Evolutionary conservation across 2,888 invertebrate species (phyloP).

Genomic region (Galerucella pusilla): DNA sequence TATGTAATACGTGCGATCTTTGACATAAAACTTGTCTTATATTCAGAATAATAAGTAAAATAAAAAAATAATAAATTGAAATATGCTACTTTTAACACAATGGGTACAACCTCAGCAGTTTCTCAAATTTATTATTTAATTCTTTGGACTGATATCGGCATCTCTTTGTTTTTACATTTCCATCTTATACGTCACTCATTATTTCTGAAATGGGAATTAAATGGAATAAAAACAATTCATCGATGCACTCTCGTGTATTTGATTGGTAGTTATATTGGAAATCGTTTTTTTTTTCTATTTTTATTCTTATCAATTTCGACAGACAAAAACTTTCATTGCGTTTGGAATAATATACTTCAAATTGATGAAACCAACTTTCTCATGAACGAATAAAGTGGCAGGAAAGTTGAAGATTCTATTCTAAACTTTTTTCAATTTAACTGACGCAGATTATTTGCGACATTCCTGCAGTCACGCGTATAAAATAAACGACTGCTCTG

Average conservation of each 20-base stretch:
- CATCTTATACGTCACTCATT: too few relatives aligned
- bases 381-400: constrained; percentile 38
- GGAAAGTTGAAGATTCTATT: constrained; percentile 44
- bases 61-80: neutral
- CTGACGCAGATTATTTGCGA: constrained; percentile 41
- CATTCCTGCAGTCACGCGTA: constrained; percentile 43
- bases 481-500: constrained; percentile 40
- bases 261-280: neutral
- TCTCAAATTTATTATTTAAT: neutral
- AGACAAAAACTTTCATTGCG: constrained; percentile 28
- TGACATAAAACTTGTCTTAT: neutral
- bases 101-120: neutral
- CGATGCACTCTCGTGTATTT: neutral
- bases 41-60: neutral
- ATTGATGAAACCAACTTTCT: constrained; percentile 37
- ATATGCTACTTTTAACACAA: too few relatives aligned
- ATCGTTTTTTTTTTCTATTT: constrained; percentile 20
- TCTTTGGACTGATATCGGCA: too few relatives aligned
- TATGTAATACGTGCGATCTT: constrained; percentile 6
- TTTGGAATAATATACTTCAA: constrained; percentile 30
- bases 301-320: constrained; percentile 23
- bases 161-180: too few relatives aligned
- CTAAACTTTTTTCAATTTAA: constrained; percentile 43
- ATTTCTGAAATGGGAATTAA: neutral
- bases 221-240: neutral